phyloP scores from a whole-genome alignment of 2,888 invertebrate genomes.

The Ectobius pallidus region DNA sequence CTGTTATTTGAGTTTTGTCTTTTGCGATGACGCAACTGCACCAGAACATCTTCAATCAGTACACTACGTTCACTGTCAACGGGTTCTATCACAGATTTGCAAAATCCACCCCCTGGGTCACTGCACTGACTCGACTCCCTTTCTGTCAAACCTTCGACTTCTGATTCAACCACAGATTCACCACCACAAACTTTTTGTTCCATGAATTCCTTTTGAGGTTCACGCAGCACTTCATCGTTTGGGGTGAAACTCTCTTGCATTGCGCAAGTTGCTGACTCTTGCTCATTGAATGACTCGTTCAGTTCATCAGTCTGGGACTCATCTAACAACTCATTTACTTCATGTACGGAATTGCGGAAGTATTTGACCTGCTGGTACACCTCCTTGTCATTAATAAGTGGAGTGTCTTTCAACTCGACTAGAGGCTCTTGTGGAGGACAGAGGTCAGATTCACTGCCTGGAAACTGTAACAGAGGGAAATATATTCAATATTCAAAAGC shows the following conservation, averaged over 20 bases:
- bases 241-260: too few species aligned
- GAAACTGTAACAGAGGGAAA: too few species aligned
- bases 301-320: slow-evolving; percentile 44
- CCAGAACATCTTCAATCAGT: neutral
- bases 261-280: neutral
- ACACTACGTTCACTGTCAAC: too few species aligned
- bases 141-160: neutral
- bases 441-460: too few species aligned
- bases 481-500: too few species aligned
- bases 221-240: too few species aligned
- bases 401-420: too few species aligned
- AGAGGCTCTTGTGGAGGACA: too few species aligned
- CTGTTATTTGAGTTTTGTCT: slow-evolving; percentile 1
- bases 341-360: slow-evolving; percentile 73
- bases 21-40: neutral
- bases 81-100: slow-evolving; percentile 9
- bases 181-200: neutral
- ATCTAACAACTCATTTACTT: slow-evolving; percentile 68
- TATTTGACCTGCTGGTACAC: slow-evolving; percentile 81
- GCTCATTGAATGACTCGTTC: neutral
- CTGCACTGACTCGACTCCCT: neutral
- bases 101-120: neutral
- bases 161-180: neutral
- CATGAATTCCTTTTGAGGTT: neutral
- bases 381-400: slow-evolving; percentile 13